Percentiles rank a stretch among this genome's conserved stretches.
Conservation (phyloP, 2,797 vertebrate species). For the Monodelphis domestica region DNA sequence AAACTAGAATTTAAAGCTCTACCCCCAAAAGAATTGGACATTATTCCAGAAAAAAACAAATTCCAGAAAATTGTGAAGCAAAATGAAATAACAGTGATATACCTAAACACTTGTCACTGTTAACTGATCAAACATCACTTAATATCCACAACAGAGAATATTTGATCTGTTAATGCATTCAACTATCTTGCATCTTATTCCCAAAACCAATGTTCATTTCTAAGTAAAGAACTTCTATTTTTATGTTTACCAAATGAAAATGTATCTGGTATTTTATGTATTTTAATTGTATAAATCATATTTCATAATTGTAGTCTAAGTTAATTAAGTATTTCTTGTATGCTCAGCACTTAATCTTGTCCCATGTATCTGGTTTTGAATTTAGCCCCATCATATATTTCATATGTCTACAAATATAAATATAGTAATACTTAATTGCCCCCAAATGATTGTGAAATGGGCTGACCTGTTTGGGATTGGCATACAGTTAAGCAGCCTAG, state of each 20-base stretch:
- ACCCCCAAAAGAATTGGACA: conserved; percentile 57
- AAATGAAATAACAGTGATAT: conserved; percentile 38
- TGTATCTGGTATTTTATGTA: conserved; percentile 2
- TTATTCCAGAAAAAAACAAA: conserved; percentile 66
- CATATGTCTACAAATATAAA: neutral
- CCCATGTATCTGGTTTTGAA: neutral
- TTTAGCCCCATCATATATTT: neutral
- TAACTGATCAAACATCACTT: conserved; percentile 32
- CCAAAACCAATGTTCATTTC: neutral
- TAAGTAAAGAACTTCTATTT: conserved; percentile 29
- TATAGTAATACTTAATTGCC: neutral
- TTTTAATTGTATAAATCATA: neutral
- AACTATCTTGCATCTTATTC: conserved; percentile 17
- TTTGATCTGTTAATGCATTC: conserved; percentile 15
- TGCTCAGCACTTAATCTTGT: neutral
- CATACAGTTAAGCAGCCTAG: neutral
- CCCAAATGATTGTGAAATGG: neutral
- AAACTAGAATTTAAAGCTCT: conserved; percentile 51
- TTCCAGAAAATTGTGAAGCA: conserved; percentile 44
- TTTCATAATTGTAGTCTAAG: conserved; percentile 18
- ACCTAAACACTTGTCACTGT: conserved; percentile 24
- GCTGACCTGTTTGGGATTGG: neutral
- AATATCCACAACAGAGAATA: conserved; percentile 24
- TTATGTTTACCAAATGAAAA: neutral
- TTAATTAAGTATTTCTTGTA: neutral